Evolutionary conservation across 1,140 invertebrate genomes (phyloP), one percentile per base, ranked within the genome.

Genomic region (Cepaea nemoralis): DNA sequence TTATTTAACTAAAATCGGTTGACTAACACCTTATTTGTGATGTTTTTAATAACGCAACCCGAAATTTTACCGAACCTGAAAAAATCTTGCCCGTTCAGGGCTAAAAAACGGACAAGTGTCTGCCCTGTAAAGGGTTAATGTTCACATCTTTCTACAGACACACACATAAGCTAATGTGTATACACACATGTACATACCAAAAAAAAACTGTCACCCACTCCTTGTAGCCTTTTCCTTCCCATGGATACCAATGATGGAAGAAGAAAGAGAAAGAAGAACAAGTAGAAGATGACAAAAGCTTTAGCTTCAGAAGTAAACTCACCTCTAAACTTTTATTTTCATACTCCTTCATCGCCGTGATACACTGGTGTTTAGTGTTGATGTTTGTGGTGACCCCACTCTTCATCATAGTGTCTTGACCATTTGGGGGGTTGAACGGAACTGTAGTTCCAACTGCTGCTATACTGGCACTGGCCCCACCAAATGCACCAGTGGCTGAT

Each of bases 341-440:
- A 92, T 99, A 99, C 88, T 99, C 97, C 92, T 99, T 98, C 98
- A 99, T 99, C 82, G 95, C 96, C 6, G 96, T 97, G 59, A 99
- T 99, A 89, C 97, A 98, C 89, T 98, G 96, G 91, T 98, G 97
- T 86, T 96, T 94, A 1, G 97, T 99, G 80, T 94, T 95, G 83
- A 99, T 97, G 80, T 93, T 97, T 85, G 94, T 94, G 0, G 95
- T 94, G 19, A 94, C 93, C 2, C 96, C 96, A 91, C 95, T 95
- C 91, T 98, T 98, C 75, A 90, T 85, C 93, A 99, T 95, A 0
- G 97, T 96, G 89, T 99, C 97, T 0, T 94, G 96, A 27, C 97
- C 97, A 70, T 94, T 94, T 0, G 96, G 94, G 0, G 97, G 95
- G 85, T 94, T 94, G 90, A 98, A 99, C 90, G 98, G 98, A 39